Evolutionary conservation across 2,888 invertebrate species (phyloP), one percentile per base, ranked within the genome.

Genomic region (Holacanthella duospinosa): DNA sequence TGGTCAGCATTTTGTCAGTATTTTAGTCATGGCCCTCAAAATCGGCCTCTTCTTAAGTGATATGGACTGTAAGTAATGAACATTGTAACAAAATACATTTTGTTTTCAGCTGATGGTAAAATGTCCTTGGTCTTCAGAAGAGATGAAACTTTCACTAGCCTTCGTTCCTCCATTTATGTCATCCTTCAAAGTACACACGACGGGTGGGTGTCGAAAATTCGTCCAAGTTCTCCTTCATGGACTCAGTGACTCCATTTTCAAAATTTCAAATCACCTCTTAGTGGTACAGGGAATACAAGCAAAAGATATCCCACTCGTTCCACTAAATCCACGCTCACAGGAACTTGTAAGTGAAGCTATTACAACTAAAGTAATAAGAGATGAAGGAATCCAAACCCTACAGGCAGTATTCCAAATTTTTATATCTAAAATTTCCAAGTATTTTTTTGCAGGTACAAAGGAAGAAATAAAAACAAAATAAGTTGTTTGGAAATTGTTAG

Each of bases 161-260:
- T 93, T 94, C 79, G 82, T 86, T 9, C 87, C 92, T 0, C 93
- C 94, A 0, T 84, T 95, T 76, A 83, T 84, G 71, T 84, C 88
- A 0, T 83, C 84, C 1, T 88, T 90, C 82, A 84, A 88, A 60
- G 81, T 95, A 19, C 87, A 92, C 66, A 93, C 94, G 0, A 87
- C 88, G 1, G 69, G 87, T 1, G 70, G 86, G 72, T 83, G 85
- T n/a, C 81, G 88, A 71, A 94, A 94, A 79, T 93, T 89, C 74
- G 77, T 93, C 24, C 89, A 93, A 77, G 84, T 93, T 28, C 82
- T 85, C 16, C 63, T 78, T 2, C 43, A 82, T 87, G 76, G 77
- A 55, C 43, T 70, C 25, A 68, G 67, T 48, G 63, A 67, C 55
- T 56, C 60, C 3, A 26, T 61, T 21, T 71, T 73, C 59, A 29